Base-by-base conservation (phyloP, 1,140 invertebrate species). In the Habropoda laboriosa region DNA sequence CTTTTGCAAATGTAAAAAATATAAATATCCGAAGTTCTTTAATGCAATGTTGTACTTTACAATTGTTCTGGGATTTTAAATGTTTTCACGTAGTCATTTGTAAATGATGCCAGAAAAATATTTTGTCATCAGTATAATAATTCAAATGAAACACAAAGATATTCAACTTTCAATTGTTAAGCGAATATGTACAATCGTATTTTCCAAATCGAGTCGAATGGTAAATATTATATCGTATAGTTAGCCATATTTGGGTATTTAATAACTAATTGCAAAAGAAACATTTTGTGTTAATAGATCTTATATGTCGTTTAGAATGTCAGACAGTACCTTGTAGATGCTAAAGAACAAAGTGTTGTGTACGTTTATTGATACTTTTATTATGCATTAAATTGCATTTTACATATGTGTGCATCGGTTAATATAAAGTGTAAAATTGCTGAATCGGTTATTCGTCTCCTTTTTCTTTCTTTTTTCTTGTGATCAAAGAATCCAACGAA, bases 341-440 rank as follows among this genome's bases (percentile, higher is more conserved):
- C 35, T 38, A 32, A 45, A 18, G 18, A 53, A 55, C 58, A 53
- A 40, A 66, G 12, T 66, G 24, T 66, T 75, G 53, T 75, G 24
- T 55, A 66, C 10, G 27, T 53, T 38, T 40, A 13, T 18, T 35
- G 7, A 76, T 67, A 27, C 18, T 30, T 64, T 64, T 45, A 57
- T 55, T 76, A 67, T 21, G 42, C 24, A 55, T 75, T 55, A 38
- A 70, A 77, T 70, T 77, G 42, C 64, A 45, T 77, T 70, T 12
- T 24, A n/a, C n/a, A 27, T 68, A 45, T 58, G 13, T 58, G 49
- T 60, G 16, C 35, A 60, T 18, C 10, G 18, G 4, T 55, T 67
- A 70, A 70, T 35, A 47, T 42, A 57, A 58, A 58, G 27, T 55
- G 38, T 42, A 32, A 77, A 58, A 58, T 70, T 70, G 3, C 4